Base-by-base conservation (phyloP, 2,888 invertebrate species). In the Ernsta delagoae region DNA sequence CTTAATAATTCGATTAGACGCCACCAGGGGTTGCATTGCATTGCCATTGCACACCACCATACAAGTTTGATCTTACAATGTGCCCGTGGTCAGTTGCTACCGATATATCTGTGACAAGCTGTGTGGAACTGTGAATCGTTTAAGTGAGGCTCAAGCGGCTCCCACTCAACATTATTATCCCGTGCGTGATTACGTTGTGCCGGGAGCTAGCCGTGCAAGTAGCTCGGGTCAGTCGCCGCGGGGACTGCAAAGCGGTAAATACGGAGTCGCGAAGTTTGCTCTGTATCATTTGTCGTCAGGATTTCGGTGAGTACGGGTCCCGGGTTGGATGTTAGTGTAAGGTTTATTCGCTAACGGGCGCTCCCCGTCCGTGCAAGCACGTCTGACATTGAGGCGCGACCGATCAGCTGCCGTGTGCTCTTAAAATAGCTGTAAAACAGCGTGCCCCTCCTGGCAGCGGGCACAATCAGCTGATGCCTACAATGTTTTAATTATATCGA, bases 371-470 rank as follows among this genome's bases (percentile, higher is more conserved):
- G 62, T 62, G 68, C 62, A 62, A 57, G 62, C 68, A 62, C 71
- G 72, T 85, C 85, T 92, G 93, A 93, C 93, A 92, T 92, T 92
- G 92, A 89, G 86, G 83, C 81, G 79, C 80, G 83, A 77, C 80
- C 86, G 87, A 91, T 92, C 91, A 89, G 89, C 89, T 88, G 89
- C 87, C 89, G 84, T 84, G 82, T 78, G 84, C 82, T 90, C 93
- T 92, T 91, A 92, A 93, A 92, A 93, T 93, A 93, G 90, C 88
- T 78, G 86, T 90, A 90, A 90, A 90, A 90, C 89, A 87, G 85
- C 87, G 89, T 88, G 90, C 84, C 88, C 87, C 87, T 86, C 84
- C 89, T 91, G 91, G 90, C 90, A 92, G 85, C 83, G 84, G 78
- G 76, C 83, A 80, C 82, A 82, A 92, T 93, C 93, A 93, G 93